Base-by-base conservation (phyloP, 1,140 invertebrate species). In the Hesperophylax magnus region DNA sequence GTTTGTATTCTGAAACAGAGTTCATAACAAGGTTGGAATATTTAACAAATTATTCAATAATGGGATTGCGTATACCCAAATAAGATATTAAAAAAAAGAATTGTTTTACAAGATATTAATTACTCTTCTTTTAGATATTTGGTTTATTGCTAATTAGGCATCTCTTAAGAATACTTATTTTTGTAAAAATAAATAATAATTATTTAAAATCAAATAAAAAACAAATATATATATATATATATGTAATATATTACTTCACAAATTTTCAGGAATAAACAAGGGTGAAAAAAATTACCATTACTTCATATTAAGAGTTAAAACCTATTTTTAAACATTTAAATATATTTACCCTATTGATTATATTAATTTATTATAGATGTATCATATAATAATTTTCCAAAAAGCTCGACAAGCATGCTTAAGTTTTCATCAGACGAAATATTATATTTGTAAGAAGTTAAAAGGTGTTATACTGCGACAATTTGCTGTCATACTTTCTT, bases 381-480 rank as follows among this genome's bases (percentile, higher is more conserved):
- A 80, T 75, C 81, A 79, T 77, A 54, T 81, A 81, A 58, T 76
- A 81, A 81, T 79, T 81, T 81, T 84, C 77, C 79, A 84, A 84
- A 80, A 84, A 84, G 83, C 83, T 84, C 83, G 83, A 84, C 83
- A 84, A 84, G 83, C 83, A 84, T 84, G 80, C 78, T 80, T 79
- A 79, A 81, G 75, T 81, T 79, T 81, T 65, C 80, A 77, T 80
- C 77, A 76, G 52, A 56, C 69, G 80, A 81, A 78, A 78, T 74
- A 75, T 78, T 74, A 78, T 76, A 82, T 80, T 79, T 77, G 74
- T 84, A 72, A 53, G 81, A 79, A 84, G 78, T 84, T 69, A 74
- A 80, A 75, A 77, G 71, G 63, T 81, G 56, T 81, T 76, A 71
- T 79, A 78, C 67, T 76, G 60, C 78, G 76, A 78, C 53, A 14